Base-by-base conservation (phyloP, 2,113 vertebrate species). In the Cyprinodon brontotheroides region DNA sequence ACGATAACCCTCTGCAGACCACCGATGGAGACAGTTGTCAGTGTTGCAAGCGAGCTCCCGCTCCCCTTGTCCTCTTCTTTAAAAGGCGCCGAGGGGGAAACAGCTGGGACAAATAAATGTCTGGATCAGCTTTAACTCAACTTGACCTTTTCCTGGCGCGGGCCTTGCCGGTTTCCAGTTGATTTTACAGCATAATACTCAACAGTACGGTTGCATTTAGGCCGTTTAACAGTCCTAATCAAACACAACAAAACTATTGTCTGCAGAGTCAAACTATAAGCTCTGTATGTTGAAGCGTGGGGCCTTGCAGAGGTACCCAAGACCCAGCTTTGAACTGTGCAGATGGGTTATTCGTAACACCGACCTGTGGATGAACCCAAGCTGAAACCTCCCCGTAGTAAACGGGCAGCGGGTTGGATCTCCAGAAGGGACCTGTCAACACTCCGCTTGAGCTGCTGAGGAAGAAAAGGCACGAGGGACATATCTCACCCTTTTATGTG, bases 361-460 rank as follows among this genome's bases (percentile, higher is more conserved):
- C 65, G 85, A 90, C 88, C 87, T 0, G 41, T 40, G 75, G 63
- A 72, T 88, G 89, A 91, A 88, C 90, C 84, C 39, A 36, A 63
- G 74, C 1, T 86, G 78, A 86, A 88, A 86, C 80, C 79, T 59
- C 78, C 79, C 61, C 62, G 81, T 64, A 72, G 65, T 72, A 4
- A 22, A 84, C 72, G 69, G 20, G 75, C 73, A 66, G 82, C 57
- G 67, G 15, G 14, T 43, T 68, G 74, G 50, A 57, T 61, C 74
- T 73, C 67, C 57, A 75, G 75, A 74, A 82, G 78, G 76, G 73
- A 71, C 75, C 86, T 80, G 89, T 91, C 88, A 89, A 86, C 86
- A 74, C 83, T 70, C 3, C 63, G 80, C 72, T 67, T 65, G 6
- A 85, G 75, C 83, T 68, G 78, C 72, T 65, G 70, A 65, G 61